Percentiles rank a stretch among this genome's conserved stretches.
Conservation (phyloP, 2,113 vertebrate genomes). For the Echinops telfairi region DNA sequence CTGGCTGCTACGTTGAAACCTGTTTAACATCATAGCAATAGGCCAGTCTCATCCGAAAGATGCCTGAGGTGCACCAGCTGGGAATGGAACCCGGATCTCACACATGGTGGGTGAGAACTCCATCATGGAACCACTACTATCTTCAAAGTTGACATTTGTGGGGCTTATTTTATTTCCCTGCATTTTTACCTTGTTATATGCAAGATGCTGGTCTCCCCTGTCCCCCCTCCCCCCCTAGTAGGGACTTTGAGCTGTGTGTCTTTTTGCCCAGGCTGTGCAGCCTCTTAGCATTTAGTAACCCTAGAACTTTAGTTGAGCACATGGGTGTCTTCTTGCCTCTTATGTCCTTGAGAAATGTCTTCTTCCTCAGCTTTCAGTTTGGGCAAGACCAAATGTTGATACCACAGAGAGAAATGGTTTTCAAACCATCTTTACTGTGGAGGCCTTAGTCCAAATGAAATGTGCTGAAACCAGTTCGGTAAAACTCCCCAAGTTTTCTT, state of each 20-base stretch:
- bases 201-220: not conserved
- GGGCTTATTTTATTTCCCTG: not conserved
- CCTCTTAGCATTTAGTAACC: not conserved
- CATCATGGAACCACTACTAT: not conserved
- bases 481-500: not conserved
- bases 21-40: not conserved
- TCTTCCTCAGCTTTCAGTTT: not conserved
- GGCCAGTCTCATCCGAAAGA: not conserved
- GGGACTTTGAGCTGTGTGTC: not conserved
- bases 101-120: not conserved
- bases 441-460: not conserved
- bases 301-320: constrained; percentile 10
- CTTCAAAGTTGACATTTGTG: not conserved
- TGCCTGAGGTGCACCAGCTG: not conserved
- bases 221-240: not conserved
- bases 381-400: not conserved
- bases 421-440: not conserved
- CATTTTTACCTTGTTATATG: not conserved
- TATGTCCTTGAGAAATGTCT: not conserved
- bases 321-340: not conserved
- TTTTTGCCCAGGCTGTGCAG: not conserved
- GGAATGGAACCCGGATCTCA: not conserved
- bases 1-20: not conserved
- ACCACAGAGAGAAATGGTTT: constrained; percentile 17
- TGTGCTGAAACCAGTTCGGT: not conserved